Evolutionary conservation across 2,797 vertebrate species (phyloP), one percentile per base, ranked within the genome.

Genomic region (Protosalanx chinensis): DNA sequence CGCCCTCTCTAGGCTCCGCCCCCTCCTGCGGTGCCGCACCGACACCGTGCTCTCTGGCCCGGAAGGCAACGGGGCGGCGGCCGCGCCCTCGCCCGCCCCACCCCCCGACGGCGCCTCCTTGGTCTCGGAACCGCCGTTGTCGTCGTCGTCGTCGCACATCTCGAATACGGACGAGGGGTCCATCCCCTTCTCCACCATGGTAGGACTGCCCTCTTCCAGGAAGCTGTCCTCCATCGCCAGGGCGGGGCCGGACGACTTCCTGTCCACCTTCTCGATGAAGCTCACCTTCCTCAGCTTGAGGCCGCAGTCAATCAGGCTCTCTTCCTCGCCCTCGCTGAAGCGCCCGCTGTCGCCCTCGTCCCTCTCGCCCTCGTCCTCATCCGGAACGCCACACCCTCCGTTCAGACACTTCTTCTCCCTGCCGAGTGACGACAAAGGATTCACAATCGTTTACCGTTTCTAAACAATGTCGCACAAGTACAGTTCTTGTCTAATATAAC

Each of bases 141-240:
- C 95, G 0, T 91, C 95, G 0, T 97, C 96, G 0, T 98, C 96
- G 12, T 98, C 97, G 0, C 93, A 91, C 85, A 98, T 91, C 68
- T 98, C 94, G 23, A 98, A 97, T 30, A 97, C 88, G 0, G 94
- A 94, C 0, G 93, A 83, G 0, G 95, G 94, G 82, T 98, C 96
- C 92, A 96, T 92, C 76, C 97, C 97, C 46, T 95, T 96, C 83
- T 98, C 97, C 85, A 98, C 93, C 95, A 99, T 94, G 4, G 96
- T 99, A 80, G 96, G 97, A 81, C 96, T 98, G 1, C 97, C 96
- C 59, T 98, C 97, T 71, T 98, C 96, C 64, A 97, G 79, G 82
- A 96, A 95, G 29, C 88, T 93, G 72, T 91, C 90, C 0, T 95
- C 93, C 68, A 91, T 87, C 6, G 82, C 67, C 0, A 87, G 80